Evolutionary conservation across 2,797 vertebrate genomes (phyloP), one percentile per base, ranked within the genome.

Genomic region (Emys orbicularis): DNA sequence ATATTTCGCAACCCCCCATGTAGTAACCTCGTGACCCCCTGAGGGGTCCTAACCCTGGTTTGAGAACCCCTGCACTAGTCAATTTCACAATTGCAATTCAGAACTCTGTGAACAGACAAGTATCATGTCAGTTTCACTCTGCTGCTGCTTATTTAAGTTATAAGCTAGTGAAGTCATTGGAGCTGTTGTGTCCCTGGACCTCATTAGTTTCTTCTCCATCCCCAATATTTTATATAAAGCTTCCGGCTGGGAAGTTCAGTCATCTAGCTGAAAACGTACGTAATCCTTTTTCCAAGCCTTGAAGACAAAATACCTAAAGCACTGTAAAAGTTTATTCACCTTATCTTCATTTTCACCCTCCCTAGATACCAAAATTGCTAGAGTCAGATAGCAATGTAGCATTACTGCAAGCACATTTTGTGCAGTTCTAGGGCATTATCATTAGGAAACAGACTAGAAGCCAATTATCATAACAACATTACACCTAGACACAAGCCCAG

Each of bases 221-320:
- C n/a, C 37, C 83, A 23, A 25, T 54, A 12, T 65, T 94, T 80
- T 81, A 68, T 47, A 47, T 8, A 94, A 68, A 86, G 47, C 76
- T 94, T 90, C 86, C 79, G 79, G 31, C n/a, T 72, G 89, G 86
- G 41, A 15, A 95, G 41, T 56, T 80, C 87, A 88, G 80, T 84
- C n/a, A 86, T 12, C 5, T 13, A 41, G 18, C 61, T 31, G 21
- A 80, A 90, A 85, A 87, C 93, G 29, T 8, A 68, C 23, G 9
- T 12, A 44, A 23, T 12, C 16, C 8, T 68, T 68, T 41, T 76
- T 25, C 25, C 72, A 41, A 74, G 23, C 74, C 74, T 47, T 29
- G 74, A 76, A 76, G 25, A 29, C 37, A 25, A 77, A 77, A 47
- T 49, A 49, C 34, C 15, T 82, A 37, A 34, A n/a, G 29, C 34